Base-by-base conservation (phyloP, 2,888 invertebrate species). In the Hirtodrosophila trivittata region DNA sequence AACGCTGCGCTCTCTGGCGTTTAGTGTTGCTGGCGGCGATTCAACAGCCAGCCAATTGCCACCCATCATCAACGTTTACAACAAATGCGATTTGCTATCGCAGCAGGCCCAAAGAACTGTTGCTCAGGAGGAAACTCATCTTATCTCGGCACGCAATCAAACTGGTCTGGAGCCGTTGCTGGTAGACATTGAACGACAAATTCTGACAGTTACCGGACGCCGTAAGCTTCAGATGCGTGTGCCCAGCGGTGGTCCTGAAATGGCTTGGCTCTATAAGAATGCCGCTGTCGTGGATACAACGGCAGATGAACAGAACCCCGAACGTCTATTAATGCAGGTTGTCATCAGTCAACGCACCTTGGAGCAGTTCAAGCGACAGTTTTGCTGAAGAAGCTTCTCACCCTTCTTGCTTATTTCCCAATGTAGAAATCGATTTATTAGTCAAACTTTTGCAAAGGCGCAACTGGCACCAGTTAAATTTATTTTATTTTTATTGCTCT, bases 31-130 rank as follows among this genome's bases (percentile, higher is more conserved):
- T 4, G 60, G 68, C 3, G 68, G 70, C 3, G 69, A 78, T 7
- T 16, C 75, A 0, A 43, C 37, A 1, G 45, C 46, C 43, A 65
- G 38, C 3, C 59, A 70, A 32, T 33, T 89, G 51, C 89, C 89
- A 0, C 88, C 89, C 62, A 92, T 96, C 47, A 92, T 96, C 14
- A 93, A 93, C 75, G 94, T 96, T 26, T 94, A 94, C 43, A 97
- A 96, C 89, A 96, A 96, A 91, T 91, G 92, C 62, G 96, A 96
- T 90, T 88, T 93, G 38, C 8, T 66, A 0, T 0, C 41, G 8
- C 1, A 26, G 1, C 6, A 49, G 2, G 13, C 9, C 1, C 5
- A 35, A 8, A 1, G 38, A n/a, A 1, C 10, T 3, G 6, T 21
- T 1, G 30, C 21, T 1, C n/a, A 47, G 8, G 83, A 1, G 70